Evolutionary conservation across 2,797 vertebrate species (phyloP).

Genomic region (Melanotaenia parkinsoni): DNA sequence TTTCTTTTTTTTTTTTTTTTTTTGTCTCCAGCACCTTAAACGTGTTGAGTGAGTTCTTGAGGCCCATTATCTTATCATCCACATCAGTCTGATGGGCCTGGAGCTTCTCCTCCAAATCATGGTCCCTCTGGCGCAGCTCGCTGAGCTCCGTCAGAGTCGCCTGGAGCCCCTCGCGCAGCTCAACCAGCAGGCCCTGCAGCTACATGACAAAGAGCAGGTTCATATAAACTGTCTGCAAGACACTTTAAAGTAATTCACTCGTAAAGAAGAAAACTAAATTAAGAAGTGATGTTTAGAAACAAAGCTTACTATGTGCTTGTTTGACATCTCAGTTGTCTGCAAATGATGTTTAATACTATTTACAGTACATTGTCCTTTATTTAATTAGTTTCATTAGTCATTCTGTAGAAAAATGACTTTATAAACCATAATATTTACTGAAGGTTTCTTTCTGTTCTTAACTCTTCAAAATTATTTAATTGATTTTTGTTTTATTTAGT

Average conservation of each 20-base stretch:
- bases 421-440: too few species aligned
- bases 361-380: too few species aligned
- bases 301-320: too few species aligned
- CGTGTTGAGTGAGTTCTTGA: slow-evolving; percentile 94
- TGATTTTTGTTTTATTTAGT: too few species aligned
- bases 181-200: slow-evolving; percentile 94
- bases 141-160: slow-evolving; percentile 88
- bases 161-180: slow-evolving; percentile 92
- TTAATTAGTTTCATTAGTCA: too few species aligned
- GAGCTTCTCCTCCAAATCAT: slow-evolving; percentile 90
- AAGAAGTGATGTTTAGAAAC: too few species aligned
- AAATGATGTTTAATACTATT: too few species aligned
- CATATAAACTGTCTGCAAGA: background rate
- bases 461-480: too few species aligned
- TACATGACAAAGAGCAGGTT: slow-evolving; percentile 56
- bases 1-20: background rate
- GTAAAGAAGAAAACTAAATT: background rate
- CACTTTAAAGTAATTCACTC: background rate
- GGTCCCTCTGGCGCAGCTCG: slow-evolving; percentile 89
- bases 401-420: too few species aligned
- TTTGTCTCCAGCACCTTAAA: slow-evolving; percentile 86
- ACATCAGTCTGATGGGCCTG: slow-evolving; percentile 89
- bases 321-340: too few species aligned
- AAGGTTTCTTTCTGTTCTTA: too few species aligned
- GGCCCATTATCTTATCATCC: slow-evolving; percentile 91